Evolutionary conservation across 2,797 vertebrate genomes (phyloP), one percentile per base, ranked within the genome.

Genomic region (Semaprochilodus insignis): DNA sequence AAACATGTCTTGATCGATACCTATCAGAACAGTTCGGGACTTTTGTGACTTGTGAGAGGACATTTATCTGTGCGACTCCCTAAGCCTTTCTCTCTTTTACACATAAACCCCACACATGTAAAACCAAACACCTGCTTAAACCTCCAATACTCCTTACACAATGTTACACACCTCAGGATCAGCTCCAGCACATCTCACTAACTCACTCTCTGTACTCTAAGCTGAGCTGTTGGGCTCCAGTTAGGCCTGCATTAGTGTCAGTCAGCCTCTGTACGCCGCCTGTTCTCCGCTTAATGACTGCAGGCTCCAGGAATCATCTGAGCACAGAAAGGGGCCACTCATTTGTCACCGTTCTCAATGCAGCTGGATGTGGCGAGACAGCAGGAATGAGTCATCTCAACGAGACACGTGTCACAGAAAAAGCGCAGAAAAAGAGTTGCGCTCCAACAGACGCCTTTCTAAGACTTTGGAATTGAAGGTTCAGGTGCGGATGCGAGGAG

Each of bases 301-400:
- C 57, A 63, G 62, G 62, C 62, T 27, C 62, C 62, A 34, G 74
- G 23, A 76, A 44, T 27, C 15, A 31, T 63, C 15, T 48, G 57
- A 76, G 57, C 23, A n/a, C 19, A 6, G 62, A 60, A 19, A 65
- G 62, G 27, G 27, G 62, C 62, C 25, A 65, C 62, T 65, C 62
- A 65, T 65, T 65, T 65, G 34, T 70, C 34, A n/a, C 3, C 8
- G 14, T 55, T 36, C 27, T 55, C 14, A 40, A 54, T 34, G 51
- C 21, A 23, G 48, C 63, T 67, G 77, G 66, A 80, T 51, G 55
- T 62, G 67, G 67, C 54, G 55, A 14, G 69, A 72, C 55, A 48
- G 55, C 11, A 11, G 40, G 78, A 80, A 21, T 72, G 54, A 72
- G 55, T 44, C 25, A 72, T 78, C 65, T 44, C 34, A 70, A 59